Evolutionary conservation across 2,888 invertebrate genomes (phyloP), one percentile per base, ranked within the genome.

Genomic region (Parnassius smintheus): DNA sequence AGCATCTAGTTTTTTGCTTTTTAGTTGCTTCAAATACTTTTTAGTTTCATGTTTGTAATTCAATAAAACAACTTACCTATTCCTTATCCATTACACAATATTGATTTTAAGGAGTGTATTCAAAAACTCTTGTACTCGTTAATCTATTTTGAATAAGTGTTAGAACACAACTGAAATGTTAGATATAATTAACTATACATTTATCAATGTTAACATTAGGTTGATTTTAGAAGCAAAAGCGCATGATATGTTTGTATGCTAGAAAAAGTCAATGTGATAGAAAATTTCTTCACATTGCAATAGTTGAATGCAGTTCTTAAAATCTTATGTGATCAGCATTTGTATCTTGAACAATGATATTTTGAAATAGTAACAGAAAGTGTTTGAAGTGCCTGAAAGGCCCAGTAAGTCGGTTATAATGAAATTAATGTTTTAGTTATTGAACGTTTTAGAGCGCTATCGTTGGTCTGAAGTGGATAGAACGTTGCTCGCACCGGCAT

Each of bases 401-500:
- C 13, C 25, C 22, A 44, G 18, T 9, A 3, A 12, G 2, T 4
- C 2, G 18, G 45, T 45, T 35, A 46, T 46, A n/a, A n/a, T 46
- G 46, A 11, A 46, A 46, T 46, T 1, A 12, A 46, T 11, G 11
- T 46, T 46, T 12, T 11, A 46, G 10, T 11, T 46, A 46, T 12
- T 4, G n/a, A 25, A 35, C 1, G 12, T 35, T 25, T 22, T 13
- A 1, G 9, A 42, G n/a, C 7, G 44, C 13, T 49, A 22, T n/a
- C 46, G 25, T n/a, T 22, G 54, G 22, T 12, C 10, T 35, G 7
- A 1, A 11, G 12, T 1, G 13, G 41, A 41, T 42, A 44, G 12
- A 45, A 18, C 12, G 61, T 50, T 25, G 55, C 57, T 56, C 54
- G 73, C 74, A 70, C 53, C 68, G 51, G 65, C 65, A 67, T 75